phyloP scores from a whole-genome alignment of 2,113 vertebrate genomes.

The Cichladusa arquata region DNA sequence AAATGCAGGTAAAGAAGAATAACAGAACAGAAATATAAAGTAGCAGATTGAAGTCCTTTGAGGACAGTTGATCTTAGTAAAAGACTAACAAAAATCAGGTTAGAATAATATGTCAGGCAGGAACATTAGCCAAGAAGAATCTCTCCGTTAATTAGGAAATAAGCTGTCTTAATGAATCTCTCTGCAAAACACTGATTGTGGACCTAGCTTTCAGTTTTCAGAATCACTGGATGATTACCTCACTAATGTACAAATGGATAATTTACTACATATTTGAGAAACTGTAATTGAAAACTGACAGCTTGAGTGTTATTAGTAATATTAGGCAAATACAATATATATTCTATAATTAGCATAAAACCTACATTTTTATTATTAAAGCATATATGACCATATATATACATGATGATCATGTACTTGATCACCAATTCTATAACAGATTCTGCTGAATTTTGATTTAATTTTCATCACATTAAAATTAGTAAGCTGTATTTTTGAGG shows the following conservation, averaged over 20 bases:
- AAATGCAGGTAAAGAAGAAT: neutral
- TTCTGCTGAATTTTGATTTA: neutral
- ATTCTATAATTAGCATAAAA: neutral
- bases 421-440: neutral
- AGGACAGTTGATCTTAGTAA: neutral
- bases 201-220: neutral
- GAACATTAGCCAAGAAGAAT: neutral
- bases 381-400: neutral
- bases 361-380: neutral
- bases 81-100: neutral
- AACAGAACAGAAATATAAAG: neutral
- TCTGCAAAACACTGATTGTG: neutral
- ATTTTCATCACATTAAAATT: neutral
- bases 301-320: neutral
- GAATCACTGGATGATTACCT: neutral
- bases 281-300: neutral
- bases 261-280: neutral
- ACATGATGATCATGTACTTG: neutral
- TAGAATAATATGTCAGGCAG: neutral
- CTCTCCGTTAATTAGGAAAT: conserved; percentile 3
- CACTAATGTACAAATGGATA: neutral
- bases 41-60: neutral
- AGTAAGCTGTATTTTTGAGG: neutral
- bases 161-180: neutral
- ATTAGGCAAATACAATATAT: neutral